Evolutionary conservation across 2,113 vertebrate species (phyloP).

Genomic region (Albula goreensis): DNA sequence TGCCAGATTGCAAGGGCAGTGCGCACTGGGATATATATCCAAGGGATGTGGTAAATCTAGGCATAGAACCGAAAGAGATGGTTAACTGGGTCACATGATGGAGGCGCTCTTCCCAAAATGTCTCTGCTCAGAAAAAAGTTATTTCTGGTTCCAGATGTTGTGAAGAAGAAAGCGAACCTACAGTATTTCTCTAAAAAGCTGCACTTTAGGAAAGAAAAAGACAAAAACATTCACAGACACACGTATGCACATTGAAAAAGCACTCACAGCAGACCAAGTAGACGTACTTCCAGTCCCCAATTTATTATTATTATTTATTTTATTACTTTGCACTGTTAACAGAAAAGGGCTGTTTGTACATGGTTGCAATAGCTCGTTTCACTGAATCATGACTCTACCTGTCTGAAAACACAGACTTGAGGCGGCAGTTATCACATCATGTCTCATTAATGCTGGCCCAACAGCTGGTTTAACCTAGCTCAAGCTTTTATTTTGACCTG

Average conservation of each 20-base stretch:
- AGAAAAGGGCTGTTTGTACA: too few relatives aligned
- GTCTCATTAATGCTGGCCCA: too few relatives aligned
- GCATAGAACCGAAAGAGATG: constrained; percentile 9
- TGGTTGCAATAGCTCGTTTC: too few relatives aligned
- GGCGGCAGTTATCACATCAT: too few relatives aligned
- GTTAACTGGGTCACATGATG: not conserved
- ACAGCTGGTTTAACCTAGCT: too few relatives aligned
- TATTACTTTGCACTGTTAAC: too few relatives aligned
- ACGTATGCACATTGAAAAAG: not conserved
- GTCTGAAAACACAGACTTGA: too few relatives aligned
- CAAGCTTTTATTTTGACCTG: too few relatives aligned
- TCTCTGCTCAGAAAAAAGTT: not conserved
- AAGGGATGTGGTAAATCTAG: constrained; percentile 57
- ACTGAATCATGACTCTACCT: too few relatives aligned
- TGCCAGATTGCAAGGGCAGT: constrained; percentile 53
- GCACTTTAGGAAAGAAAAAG: not conserved
- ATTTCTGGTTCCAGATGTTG: not conserved
- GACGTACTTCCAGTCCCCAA: not conserved
- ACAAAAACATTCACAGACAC: not conserved
- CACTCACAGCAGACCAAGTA: not conserved
- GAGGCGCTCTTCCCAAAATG: not conserved
- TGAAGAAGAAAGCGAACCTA: not conserved
- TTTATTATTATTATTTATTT: too few relatives aligned
- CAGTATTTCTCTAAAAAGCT: not conserved
- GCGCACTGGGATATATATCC: constrained; percentile 50